Evolutionary conservation across 2,113 vertebrate genomes (phyloP), one percentile per base, ranked within the genome.

Genomic region (Petaurus breviceps): DNA sequence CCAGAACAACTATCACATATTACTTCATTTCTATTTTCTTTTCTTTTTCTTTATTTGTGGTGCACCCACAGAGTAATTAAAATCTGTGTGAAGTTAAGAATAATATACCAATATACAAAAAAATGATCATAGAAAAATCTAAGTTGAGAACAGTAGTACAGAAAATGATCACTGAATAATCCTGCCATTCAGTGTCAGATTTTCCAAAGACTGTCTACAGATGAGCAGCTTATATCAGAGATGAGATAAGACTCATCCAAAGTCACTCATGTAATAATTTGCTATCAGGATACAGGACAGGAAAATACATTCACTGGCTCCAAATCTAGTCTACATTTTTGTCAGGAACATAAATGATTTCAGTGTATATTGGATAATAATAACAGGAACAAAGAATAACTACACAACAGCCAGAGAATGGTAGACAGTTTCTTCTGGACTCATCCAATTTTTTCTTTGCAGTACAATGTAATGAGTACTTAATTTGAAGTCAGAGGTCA

Each of bases 21-120:
- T 92, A 97, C 93, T 68, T n/a, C 61, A 68, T 68, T 43, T 93
- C 51, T 57, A n/a, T 8, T 26, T 90, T 95, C 94, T 84, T 84
- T 68, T 89, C 54, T 95, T 95, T 52, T 90, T 95, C 55, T 90
- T 3, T 92, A 96, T 97, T 97, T 96, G 89, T 95, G 16, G 37
- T 84, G 6, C 7, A 84, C 14, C 19, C 37, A 90, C 3, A 11
- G 49, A 92, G 84, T 57, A 55, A 47, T 92, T 95, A n/a, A 97
- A 23, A 37, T 50, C 11, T 92, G 28, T 23, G 50, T 4, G 9
- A 11, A 2, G 51, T 49, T 93, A 97, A 92, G 77, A 95, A 93
- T 19, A 95, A 53, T 50, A 31, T 6, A 0, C 19, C 11, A 53
- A 43, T 77, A 53, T 7, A 91, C 10, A 93, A 91, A 91, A 90